A percentile compares a stretch with the other conserved stretches of the same genome.
These are phyloP conservation scores for Dendrocincla fuliginosa DNA, from an alignment of 2,797 vertebrate species.

Conservation along the genomic window DNA sequence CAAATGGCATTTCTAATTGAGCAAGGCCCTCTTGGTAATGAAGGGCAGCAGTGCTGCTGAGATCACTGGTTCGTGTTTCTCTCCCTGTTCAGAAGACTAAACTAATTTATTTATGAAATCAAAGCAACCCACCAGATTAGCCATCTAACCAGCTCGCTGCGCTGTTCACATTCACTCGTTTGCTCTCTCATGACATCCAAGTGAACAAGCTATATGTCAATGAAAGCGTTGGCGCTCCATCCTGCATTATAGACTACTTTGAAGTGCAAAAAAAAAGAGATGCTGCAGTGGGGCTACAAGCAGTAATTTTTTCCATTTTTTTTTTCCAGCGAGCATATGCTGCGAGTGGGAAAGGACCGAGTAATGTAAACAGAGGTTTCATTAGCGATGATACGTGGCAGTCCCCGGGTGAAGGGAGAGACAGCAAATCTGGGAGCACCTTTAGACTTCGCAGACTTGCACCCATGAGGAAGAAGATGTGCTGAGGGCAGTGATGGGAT, in stretches of 20 bases:
- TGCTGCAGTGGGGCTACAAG: constrained; percentile 54
- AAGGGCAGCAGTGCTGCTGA: constrained; percentile 30
- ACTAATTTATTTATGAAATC: constrained; percentile 69
- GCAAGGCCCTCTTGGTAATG: not conserved
- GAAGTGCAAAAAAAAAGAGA: constrained; percentile 61
- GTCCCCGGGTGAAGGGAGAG: not conserved
- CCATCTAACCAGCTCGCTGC: constrained; percentile 57
- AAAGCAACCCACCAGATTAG: constrained; percentile 66
- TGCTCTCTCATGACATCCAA: constrained; percentile 69
- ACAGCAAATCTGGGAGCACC: constrained; percentile 38
- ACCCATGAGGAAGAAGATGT: not conserved
- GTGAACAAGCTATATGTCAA: constrained; percentile 73
- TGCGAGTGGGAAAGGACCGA: constrained; percentile 52
- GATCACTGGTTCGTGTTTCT: constrained; percentile 29
- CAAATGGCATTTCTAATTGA: constrained; percentile 43
- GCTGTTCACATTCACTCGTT: constrained; percentile 61
- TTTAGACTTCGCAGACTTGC: not conserved
- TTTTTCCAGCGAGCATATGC: constrained; percentile 65
- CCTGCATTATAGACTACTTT: constrained; percentile 56
- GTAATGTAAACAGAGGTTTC: constrained; percentile 62
- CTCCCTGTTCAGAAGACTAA: constrained; percentile 22
- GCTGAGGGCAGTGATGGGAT: not conserved
- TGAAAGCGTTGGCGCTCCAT: constrained; percentile 66
- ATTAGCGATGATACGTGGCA: constrained; percentile 42
- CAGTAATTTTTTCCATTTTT: constrained; percentile 28